phyloP scores from a whole-genome alignment of 2,797 vertebrate species.

The Spinus olivaceus region DNA sequence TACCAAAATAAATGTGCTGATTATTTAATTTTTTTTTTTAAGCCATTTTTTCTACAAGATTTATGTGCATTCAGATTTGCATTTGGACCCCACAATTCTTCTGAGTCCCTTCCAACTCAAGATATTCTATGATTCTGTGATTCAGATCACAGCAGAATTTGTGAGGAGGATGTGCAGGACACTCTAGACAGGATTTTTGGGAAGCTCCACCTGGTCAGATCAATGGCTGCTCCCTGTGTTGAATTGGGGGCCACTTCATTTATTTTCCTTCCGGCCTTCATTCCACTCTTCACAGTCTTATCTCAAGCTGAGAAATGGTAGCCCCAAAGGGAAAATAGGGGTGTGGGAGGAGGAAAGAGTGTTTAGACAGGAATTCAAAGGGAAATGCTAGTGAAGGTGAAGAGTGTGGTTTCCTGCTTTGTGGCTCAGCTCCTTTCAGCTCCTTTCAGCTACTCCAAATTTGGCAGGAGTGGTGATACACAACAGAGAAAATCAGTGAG shows the following conservation, averaged over 20 bases:
- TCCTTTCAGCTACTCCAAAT: background rate
- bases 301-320: background rate
- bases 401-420: background rate
- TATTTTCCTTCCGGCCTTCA: background rate
- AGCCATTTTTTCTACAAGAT: accelerated
- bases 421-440: background rate
- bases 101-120: background rate
- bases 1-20: background rate
- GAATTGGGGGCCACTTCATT: background rate
- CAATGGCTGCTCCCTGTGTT: background rate
- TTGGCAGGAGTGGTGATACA: background rate
- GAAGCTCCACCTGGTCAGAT: background rate
- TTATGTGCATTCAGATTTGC: background rate
- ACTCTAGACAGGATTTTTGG: background rate
- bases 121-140: background rate
- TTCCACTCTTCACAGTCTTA: background rate
- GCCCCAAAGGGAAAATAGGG: background rate
- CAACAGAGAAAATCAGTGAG: background rate
- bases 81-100: background rate
- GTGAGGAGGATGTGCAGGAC: background rate
- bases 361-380: background rate
- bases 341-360: accelerated
- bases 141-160: background rate
- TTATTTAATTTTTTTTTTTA: background rate
- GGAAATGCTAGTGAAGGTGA: background rate